Evolutionary conservation across 2,888 invertebrate species (phyloP).

Genomic region (Quadroppia sp.): DNA sequence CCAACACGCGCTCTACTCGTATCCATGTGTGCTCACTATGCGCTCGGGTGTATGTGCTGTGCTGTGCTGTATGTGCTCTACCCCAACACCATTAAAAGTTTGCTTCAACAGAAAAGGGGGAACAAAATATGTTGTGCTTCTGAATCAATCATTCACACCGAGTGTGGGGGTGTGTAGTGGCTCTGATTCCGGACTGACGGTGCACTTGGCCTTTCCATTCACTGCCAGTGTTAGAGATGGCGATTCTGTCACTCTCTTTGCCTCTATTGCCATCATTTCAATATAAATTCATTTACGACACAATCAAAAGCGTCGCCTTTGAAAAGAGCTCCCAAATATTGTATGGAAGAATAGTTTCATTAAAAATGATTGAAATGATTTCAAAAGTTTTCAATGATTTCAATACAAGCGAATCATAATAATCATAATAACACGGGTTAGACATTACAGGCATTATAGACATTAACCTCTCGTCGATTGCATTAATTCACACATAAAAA

Average conservation of each 20-base stretch:
- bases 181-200: neutral
- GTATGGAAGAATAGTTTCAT: conserved; percentile 8
- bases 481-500: conserved; percentile 8
- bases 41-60: neutral
- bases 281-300: conserved; percentile 12
- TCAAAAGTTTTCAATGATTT: conserved; percentile 19
- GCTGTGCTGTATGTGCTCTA: neutral
- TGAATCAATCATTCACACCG: conserved; percentile 11
- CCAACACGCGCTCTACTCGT: conserved; percentile 15
- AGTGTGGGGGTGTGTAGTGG: conserved; percentile 14
- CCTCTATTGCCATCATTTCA: neutral
- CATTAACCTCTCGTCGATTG: conserved; percentile 11
- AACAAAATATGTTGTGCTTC: conserved; percentile 11
- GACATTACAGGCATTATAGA: no score
- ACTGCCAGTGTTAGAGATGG: conserved; percentile 19
- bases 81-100: conserved; percentile 22
- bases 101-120: conserved; percentile 17
- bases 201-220: conserved; percentile 16
- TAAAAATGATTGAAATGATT: conserved; percentile 16
- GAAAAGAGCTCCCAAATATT: neutral
- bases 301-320: neutral
- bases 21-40: neutral
- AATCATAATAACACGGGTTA: conserved; percentile 16
- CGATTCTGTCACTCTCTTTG: conserved; percentile 3
- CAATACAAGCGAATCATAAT: conserved; percentile 3